phyloP scores from a whole-genome alignment of 1,140 invertebrate genomes.

The Myzus persicae region DNA sequence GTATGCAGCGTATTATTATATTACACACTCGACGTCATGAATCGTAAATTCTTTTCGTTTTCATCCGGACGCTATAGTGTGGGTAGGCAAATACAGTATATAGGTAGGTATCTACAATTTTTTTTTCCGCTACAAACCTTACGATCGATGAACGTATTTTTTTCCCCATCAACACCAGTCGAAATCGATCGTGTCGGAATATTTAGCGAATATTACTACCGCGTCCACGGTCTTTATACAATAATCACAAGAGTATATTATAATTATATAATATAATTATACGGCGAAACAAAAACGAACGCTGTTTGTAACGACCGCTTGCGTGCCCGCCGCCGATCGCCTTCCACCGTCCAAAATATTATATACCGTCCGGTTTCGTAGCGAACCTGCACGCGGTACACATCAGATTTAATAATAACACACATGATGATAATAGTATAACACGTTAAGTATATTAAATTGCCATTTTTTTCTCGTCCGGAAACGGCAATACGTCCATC shows the following conservation, averaged over 20 bases:
- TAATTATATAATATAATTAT: too few relatives aligned
- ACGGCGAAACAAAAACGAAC: neutral
- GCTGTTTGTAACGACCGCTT: too few relatives aligned
- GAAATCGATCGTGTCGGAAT: neutral
- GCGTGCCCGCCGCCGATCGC: too few relatives aligned
- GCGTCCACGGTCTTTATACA: neutral
- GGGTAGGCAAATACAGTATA: too few relatives aligned
- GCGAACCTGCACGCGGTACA: too few relatives aligned
- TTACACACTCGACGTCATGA: neutral
- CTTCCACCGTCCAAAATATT: neutral
- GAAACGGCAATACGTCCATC: too few relatives aligned
- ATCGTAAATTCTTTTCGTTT: constrained; percentile 3
- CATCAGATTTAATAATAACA: neutral
- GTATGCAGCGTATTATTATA: neutral
- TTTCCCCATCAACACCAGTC: neutral
- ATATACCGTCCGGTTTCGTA: neutral
- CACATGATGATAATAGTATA: neutral
- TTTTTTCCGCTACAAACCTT: neutral
- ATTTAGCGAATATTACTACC: neutral
- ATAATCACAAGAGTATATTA: neutral
- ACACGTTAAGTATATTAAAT: too few relatives aligned
- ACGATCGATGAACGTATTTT: neutral
- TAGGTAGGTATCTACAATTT: neutral
- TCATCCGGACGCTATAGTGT: neutral
- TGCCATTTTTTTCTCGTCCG: too few relatives aligned